Evolutionary conservation across 2,888 invertebrate species (phyloP), one percentile per base, ranked within the genome.

Genomic region (Druceiella hillmani): DNA sequence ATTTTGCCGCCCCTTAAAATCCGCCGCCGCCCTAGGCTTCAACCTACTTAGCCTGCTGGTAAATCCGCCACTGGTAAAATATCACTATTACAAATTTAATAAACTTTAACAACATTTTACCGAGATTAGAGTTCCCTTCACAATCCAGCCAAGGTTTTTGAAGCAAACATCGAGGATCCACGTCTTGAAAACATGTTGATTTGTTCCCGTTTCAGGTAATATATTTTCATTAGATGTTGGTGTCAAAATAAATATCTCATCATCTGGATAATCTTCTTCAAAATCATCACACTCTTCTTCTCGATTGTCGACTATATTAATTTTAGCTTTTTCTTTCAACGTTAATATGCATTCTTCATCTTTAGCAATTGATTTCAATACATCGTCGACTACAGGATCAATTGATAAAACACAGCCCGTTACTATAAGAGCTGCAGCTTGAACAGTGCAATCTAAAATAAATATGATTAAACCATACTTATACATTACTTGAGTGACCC

Each of bases 351-450:
- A n/a, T n/a, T n/a, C 52, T 25, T 58, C 48, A 43, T 66, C 63
- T 58, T 72, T 66, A 46, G 74, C 69, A 46, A 81, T 62, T n/a
- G 76, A 65, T 50, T 62, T 68, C 2, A 74, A 56, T 28, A 83
- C 76, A 65, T 86, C 85, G 2, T 74, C 62, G 1, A 81, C 71
- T 29, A 77, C 67, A 1, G 83, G 80, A 38, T 82, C 78, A 0
- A 76, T 62, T 1, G 81, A 78, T 28, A 85, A 62, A 26, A 86
- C 63, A 51, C 83, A 81, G 17, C 86, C 86, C 56, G 86, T 76
- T 13, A 83, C 81, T 45, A 83, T 79, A 30, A 88, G 54, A 1
- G 84, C 79, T 2, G 81, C 81, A 1, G 87, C 84, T 68, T 82
- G 78, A 24, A 84, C 66, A 6, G 78, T 76, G n/a, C 76, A 64